These are phyloP conservation scores for Himalopsyche kuldschensis DNA, from an alignment of 2,888 invertebrate species.

Conservation along the genomic window DNA sequence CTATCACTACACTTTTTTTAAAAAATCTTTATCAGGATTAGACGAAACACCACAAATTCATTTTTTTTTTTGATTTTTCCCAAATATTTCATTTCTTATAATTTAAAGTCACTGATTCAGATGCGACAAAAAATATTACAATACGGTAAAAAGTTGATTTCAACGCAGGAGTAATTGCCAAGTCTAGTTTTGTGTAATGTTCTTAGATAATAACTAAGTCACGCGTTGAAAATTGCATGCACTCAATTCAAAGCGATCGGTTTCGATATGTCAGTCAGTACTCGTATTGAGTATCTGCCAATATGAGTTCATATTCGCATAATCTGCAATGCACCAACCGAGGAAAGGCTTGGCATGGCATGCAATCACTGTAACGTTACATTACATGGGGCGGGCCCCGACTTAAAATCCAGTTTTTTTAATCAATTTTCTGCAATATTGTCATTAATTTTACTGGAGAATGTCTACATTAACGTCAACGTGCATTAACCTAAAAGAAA, in stretches of 20 bases:
- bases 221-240: background rate
- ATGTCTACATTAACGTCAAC: background rate
- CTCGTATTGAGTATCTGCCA: conserved; percentile 38
- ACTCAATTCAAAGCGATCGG: conserved; percentile 9
- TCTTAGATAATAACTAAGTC: too few relatives aligned
- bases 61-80: too few relatives aligned
- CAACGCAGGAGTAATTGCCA: too few relatives aligned
- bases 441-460: background rate
- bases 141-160: too few relatives aligned
- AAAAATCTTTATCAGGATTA: too few relatives aligned
- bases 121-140: too few relatives aligned
- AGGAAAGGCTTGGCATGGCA: conserved; percentile 26
- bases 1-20: too few relatives aligned
- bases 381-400: conserved; percentile 18
- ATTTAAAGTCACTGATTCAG: too few relatives aligned
- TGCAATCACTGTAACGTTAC: conserved; percentile 31
- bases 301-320: conserved; percentile 36
- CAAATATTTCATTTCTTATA: too few relatives aligned
- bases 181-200: too few relatives aligned
- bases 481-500: too few relatives aligned
- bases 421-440: conserved; percentile 20
- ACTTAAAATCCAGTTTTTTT: conserved; percentile 18
- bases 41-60: too few relatives aligned
- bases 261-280: conserved; percentile 22
- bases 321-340: conserved; percentile 38